These are phyloP conservation scores for Taenioides sp. DNA, from an alignment of 2,797 vertebrate species.

Conservation along the genomic window DNA sequence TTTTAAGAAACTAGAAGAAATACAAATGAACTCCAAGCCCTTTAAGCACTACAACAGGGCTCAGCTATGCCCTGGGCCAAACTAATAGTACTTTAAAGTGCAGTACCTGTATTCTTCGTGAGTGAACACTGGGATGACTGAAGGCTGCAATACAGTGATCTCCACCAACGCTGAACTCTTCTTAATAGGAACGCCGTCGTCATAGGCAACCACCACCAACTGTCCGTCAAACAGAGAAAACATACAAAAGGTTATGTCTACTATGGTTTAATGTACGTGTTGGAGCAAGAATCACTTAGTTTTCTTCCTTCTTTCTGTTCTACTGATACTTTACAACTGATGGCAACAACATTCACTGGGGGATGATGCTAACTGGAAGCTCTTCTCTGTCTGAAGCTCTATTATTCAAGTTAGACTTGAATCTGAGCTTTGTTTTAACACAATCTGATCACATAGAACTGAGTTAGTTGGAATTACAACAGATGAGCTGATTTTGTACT, in stretches of 20 bases:
- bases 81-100: background rate
- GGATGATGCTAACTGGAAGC: no score
- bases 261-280: background rate
- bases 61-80: background rate
- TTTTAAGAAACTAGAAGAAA: background rate
- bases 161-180: conserved; percentile 85
- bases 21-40: background rate
- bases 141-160: conserved; percentile 92
- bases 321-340: no score
- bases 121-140: conserved; percentile 93
- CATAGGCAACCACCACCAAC: conserved; percentile 91
- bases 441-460: no score
- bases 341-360: no score
- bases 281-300: background rate
- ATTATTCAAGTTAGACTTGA: no score
- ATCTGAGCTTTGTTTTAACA: no score
- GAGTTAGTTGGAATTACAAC: no score
- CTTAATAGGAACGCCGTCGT: conserved; percentile 90
- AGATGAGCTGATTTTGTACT: no score
- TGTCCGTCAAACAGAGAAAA: conserved; percentile 59
- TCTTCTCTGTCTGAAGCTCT: no score
- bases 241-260: background rate
- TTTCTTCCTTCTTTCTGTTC: no score
- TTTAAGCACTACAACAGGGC: background rate
- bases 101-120: conserved; percentile 94